Evolutionary conservation across 2,113 vertebrate genomes (phyloP), one percentile per base, ranked within the genome.

Genomic region (Scortum barcoo): DNA sequence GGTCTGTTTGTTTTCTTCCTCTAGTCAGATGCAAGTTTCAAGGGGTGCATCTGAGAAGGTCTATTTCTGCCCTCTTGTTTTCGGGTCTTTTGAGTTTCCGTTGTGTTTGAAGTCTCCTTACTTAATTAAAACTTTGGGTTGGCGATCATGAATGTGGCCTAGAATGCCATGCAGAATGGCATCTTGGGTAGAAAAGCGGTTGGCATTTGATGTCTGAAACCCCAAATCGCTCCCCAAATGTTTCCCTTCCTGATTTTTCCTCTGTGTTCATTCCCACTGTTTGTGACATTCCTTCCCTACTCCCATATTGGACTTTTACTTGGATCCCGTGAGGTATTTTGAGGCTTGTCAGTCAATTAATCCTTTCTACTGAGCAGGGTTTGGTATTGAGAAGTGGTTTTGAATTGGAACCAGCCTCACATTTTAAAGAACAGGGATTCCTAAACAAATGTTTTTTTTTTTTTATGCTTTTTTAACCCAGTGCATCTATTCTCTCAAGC

Each of bases 1-100:
- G 86, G 67, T 87, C 80, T 84, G 90, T 91, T 92, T 92, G 90
- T 91, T 91, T 91, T 82, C 87, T 83, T 89, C 83, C 84, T 89
- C 66, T 76, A 57, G 76, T 91, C 81, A 88, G 85, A 88, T 89
- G 76, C 68, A 1, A 73, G 65, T 83, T 86, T 84, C 66, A 77
- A 86, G 84, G 90, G 87, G 80, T 67, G 81, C 84, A 84, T 91
- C 86, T 89, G 60, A 83, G 69, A 76, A 87, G 76, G 61, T 74
- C 86, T 89, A 89, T 90, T 92, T 90, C 78, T 88, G 76, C 86
- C 79, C 76, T 74, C 74, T 84, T 80, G 76, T 87, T 88, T 89
- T 89, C 10, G 78, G 84, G 82, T 78, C 67, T 70, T 86, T 77
- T 24, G 57, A 69, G 46, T 88, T 89, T 81, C 74, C 38, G 51